phyloP scores from a whole-genome alignment of 2,888 invertebrate species.

The Sympetrum striolatum region DNA sequence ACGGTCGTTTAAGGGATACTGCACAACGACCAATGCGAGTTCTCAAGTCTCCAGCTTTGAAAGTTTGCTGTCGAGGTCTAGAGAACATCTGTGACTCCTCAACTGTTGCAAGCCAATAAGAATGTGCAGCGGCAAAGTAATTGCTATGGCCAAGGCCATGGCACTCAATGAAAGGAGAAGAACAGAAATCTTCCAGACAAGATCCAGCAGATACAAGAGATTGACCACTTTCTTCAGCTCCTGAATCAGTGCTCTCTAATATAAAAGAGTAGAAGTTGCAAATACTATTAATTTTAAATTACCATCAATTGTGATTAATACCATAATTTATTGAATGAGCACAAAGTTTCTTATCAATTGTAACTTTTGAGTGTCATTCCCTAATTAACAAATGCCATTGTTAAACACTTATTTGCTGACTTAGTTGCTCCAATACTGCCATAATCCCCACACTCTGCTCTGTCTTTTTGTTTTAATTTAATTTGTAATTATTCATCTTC shows the following conservation, averaged over 20 bases:
- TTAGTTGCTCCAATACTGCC: too few relatives aligned
- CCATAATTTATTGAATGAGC: too few relatives aligned
- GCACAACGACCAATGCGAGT: constrained; percentile 86
- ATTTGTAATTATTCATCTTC: too few relatives aligned
- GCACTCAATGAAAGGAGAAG: constrained; percentile 95
- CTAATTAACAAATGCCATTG: too few relatives aligned
- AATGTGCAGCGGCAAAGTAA: constrained; percentile 90
- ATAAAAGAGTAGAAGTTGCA: constrained; percentile 12
- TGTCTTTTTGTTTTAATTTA: too few relatives aligned
- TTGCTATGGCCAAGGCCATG: constrained; percentile 94
- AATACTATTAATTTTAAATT: background rate
- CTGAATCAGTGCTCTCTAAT: constrained; percentile 81
- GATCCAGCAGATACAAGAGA: constrained; percentile 94
- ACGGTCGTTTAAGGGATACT: constrained; percentile 64
- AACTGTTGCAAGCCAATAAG: constrained; percentile 95
- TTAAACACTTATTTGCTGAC: too few relatives aligned
- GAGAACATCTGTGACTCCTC: constrained; percentile 80
- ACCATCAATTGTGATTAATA: too few relatives aligned
- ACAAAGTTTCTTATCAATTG: too few relatives aligned
- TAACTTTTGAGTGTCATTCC: too few relatives aligned
- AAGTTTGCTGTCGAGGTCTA: constrained; percentile 83
- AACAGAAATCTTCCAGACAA: constrained; percentile 92
- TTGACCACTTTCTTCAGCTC: constrained; percentile 91
- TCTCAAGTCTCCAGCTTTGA: constrained; percentile 83
- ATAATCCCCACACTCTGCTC: too few relatives aligned